Percentiles rank a stretch among this genome's conserved stretches.
Conservation (phyloP, 1,140 invertebrate species). For the Scaptomyza montana region DNA sequence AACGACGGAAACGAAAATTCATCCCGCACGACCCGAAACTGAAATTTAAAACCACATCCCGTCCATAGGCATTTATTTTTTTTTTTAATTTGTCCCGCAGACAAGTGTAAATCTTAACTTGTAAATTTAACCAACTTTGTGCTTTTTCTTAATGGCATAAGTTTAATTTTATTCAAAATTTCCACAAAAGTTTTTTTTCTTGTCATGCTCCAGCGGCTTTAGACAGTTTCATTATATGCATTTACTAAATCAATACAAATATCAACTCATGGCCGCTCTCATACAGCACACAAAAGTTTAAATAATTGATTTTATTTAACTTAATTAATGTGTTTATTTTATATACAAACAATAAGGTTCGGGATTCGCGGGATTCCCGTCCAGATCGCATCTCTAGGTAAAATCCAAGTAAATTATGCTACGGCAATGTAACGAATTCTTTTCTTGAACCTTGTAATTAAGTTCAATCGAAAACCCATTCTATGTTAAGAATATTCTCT, state of each 20-base stretch:
- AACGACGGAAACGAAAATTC: neutral
- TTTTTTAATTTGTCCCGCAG: neutral
- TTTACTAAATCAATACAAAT: neutral
- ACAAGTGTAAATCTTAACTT: neutral
- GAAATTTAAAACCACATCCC: neutral
- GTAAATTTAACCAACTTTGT: neutral
- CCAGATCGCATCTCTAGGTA: neutral
- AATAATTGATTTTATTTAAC: neutral
- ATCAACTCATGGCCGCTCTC: neutral
- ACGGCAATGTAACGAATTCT: too few species aligned
- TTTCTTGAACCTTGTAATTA: too few species aligned
- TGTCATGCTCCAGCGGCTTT: neutral
- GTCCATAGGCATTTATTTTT: neutral
- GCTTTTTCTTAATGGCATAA: neutral
- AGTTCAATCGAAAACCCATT: too few species aligned
- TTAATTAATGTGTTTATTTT: neutral
- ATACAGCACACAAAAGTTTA: neutral
- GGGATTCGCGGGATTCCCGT: neutral
- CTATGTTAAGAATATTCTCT: too few species aligned
- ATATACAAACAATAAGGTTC: neutral
- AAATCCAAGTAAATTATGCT: too few species aligned
- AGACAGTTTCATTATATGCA: neutral
- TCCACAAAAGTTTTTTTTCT: neutral
- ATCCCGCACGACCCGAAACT: neutral
- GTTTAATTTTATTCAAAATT: neutral